Conservation (phyloP, 2,113 vertebrate genomes). For the Tor tambroides region DNA sequence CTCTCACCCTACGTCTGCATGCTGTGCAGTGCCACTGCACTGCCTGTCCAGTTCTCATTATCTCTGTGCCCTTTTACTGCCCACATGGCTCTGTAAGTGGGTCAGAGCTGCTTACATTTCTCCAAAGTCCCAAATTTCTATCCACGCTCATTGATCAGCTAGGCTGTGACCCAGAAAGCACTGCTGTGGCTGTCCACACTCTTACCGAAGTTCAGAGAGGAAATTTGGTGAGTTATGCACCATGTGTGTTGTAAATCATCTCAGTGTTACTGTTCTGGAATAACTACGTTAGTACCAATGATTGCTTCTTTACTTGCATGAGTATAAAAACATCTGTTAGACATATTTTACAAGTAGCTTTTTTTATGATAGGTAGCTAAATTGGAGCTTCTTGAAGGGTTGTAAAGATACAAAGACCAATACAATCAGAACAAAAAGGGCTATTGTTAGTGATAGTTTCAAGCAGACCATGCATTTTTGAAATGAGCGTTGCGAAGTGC, state of each 20-base stretch:
- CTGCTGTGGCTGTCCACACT: constrained; percentile 27
- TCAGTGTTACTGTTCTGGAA: constrained; percentile 16
- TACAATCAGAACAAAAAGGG: not conserved
- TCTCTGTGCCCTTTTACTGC: constrained; percentile 39
- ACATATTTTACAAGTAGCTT: not conserved
- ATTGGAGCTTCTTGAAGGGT: not conserved
- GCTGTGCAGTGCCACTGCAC: constrained; percentile 22
- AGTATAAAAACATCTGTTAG: constrained; percentile 23
- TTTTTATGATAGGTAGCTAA: not conserved
- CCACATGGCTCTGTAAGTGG: constrained; percentile 43
- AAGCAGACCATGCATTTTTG: not conserved
- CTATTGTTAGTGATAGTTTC: not conserved
- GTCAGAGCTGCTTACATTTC: constrained; percentile 52
- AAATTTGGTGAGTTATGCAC: constrained; percentile 4
- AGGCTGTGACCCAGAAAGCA: constrained; percentile 44
- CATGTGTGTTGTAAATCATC: constrained; percentile 11
- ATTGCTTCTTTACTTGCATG: constrained; percentile 11
- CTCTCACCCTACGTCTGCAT: constrained; percentile 40
- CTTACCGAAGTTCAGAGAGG: constrained; percentile 11
- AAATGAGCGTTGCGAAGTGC: not conserved
- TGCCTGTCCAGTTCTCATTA: constrained; percentile 50
- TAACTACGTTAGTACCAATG: constrained; percentile 12
- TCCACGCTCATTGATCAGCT: constrained; percentile 46
- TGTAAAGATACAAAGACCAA: not conserved
- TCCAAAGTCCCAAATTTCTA: constrained; percentile 47